Conservation (phyloP, 35 echinoderm and acorn worm genomes). For the Nesometra sesokonis region DNA sequence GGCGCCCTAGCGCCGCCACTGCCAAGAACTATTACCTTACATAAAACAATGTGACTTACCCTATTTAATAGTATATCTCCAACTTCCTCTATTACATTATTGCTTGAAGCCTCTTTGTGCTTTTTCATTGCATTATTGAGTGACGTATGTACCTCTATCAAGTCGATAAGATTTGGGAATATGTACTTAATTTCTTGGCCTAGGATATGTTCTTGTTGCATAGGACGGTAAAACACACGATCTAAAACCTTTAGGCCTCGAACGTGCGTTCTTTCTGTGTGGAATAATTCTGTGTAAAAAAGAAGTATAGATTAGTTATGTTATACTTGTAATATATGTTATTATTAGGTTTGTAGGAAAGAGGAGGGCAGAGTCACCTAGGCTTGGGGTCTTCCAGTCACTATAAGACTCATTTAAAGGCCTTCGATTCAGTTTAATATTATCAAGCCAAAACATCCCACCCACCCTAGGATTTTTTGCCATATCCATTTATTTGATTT, state of each 20-base stretch:
- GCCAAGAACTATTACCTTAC: no score
- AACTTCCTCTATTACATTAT: constrained; percentile 62
- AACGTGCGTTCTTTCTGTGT: constrained; percentile 88
- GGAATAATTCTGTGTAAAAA: constrained; percentile 60
- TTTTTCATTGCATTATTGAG: constrained; percentile 88
- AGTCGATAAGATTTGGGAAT: constrained; percentile 61
- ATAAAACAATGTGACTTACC: no score
- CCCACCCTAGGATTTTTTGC: no score
- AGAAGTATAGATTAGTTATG: not conserved
- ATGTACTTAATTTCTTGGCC: constrained; percentile 37
- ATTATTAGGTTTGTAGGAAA: no score
- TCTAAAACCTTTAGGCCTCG: constrained; percentile 72
- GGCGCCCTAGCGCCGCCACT: no score
- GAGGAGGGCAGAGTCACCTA: no score
- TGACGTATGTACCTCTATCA: constrained; percentile 58
- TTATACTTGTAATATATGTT: no score
- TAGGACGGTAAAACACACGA: constrained; percentile 59
- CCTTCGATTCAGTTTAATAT: no score
- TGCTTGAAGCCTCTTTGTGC: constrained; percentile 46
- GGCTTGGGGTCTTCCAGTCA: no score
- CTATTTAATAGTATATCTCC: constrained; percentile 57
- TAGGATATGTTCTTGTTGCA: constrained; percentile 26
- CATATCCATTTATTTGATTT: no score
- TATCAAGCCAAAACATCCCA: no score
- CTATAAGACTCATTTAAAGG: no score